Base-by-base conservation (phyloP, 1,140 invertebrate species). In the Leptinotarsa defecta region DNA sequence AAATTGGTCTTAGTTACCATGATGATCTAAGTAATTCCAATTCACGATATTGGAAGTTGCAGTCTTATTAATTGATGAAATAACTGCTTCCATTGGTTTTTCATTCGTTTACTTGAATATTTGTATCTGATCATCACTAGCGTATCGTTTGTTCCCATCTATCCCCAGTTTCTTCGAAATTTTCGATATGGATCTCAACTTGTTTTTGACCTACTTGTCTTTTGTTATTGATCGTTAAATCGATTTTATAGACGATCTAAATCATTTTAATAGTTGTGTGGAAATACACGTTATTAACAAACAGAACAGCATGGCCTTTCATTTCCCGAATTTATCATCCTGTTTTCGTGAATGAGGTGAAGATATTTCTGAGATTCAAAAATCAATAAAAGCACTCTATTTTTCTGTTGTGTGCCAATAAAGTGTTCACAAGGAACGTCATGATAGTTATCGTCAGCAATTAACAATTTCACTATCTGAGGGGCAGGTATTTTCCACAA, bases 141-240 rank as follows among this genome's bases (percentile, higher is more conserved):
- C 34, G 34, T 8, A 43, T 11, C 34, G 8, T 43, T 43, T 11
- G 13, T 57, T 57, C n/a, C 17, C 52, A 57, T 57, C 4, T 2
- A 17, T 15, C 17, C 3, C 13, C 17, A 17, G 15, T 57, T 57
- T 57, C 52, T 8, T 57, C 1, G 6, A 17, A 57, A 57, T 57
- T 57, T 57, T 19, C 52, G n/a, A 57, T 57, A 57, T 17, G n/a
- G 5, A 17, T 57, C 15, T 57, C n/a, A 57, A 57, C 52, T 6
- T 57, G 52, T 57, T 57, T 43, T 57, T 57, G 52, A 57, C 52
- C 52, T 57, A 13, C 4, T 57, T 57, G 52, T 57, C n/a, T 57
- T 57, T 15, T 57, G 52, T 57, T 57, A 57, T 57, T 57, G 52
- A 57, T 57, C 52, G n/a, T 57, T 17, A n/a, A 57, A 57, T 57